Conservation (phyloP, 2,888 invertebrate genomes). For the Amblyjoppa fuscipennis region DNA sequence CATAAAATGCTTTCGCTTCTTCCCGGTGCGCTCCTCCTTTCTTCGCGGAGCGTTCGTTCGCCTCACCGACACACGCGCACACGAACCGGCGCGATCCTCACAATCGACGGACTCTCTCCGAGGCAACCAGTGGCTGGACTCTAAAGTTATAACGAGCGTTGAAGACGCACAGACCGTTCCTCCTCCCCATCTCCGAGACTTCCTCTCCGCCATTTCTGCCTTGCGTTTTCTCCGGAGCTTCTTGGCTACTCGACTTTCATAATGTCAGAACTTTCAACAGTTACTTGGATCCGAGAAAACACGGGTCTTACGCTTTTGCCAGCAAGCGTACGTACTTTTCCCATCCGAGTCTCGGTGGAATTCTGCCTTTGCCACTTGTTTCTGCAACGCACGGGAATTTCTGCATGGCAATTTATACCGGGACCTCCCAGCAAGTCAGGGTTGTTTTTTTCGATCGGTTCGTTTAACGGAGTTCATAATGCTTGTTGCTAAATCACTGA, state of each 20-base stretch:
- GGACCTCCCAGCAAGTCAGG: too few species aligned
- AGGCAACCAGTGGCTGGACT: conserved; percentile 62
- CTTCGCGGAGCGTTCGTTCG: conserved; percentile 25
- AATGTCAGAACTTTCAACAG: conserved; percentile 6
- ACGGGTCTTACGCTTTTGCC: neutral
- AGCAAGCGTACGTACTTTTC: neutral
- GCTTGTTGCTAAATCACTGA: too few species aligned
- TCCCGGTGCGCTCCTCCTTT: conserved; percentile 68
- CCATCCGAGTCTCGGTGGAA: neutral
- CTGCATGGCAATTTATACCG: too few species aligned
- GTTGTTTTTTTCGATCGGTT: too few species aligned
- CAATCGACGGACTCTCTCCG: conserved; percentile 32
- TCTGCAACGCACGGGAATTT: too few species aligned
- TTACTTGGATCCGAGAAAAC: conserved; percentile 5
- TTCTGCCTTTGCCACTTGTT: neutral
- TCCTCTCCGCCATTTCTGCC: neutral
- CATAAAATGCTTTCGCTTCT: conserved; percentile 80
- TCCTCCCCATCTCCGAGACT: neutral
- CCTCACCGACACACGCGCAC: conserved; percentile 1
- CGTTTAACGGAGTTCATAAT: too few species aligned
- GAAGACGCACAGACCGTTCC: conserved; percentile 25
- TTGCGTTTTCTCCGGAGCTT: neutral
- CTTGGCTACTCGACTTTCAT: conserved; percentile 28
- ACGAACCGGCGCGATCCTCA: neutral
- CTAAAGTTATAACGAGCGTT: conserved; percentile 53